Evolutionary conservation across 2,797 vertebrate genomes (phyloP).

Genomic region (Halcyon chelicuti): DNA sequence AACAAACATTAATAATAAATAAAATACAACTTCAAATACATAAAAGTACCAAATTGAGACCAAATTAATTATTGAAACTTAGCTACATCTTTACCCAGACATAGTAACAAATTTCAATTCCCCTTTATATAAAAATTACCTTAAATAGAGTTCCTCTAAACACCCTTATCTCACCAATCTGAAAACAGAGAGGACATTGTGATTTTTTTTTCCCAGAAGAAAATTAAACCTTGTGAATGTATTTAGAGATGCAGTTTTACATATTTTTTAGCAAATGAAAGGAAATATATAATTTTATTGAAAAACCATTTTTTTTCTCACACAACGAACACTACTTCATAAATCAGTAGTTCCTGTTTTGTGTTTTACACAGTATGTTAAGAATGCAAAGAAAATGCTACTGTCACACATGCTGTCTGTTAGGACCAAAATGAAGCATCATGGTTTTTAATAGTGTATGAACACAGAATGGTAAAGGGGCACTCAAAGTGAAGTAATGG

Average conservation of each 20-base stretch:
- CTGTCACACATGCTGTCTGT: neutral
- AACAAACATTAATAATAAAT: neutral
- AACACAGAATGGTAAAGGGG: neutral
- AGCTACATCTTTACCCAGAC: neutral
- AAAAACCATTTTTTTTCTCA: neutral
- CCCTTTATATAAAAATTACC: neutral
- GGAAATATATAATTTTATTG: neutral
- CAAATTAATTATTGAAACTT: neutral
- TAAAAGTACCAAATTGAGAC: neutral
- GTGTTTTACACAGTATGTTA: neutral
- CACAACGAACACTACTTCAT: neutral
- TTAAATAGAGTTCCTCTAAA: neutral
- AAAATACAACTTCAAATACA: neutral
- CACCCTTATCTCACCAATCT: neutral
- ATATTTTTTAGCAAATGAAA: neutral
- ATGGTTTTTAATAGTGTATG: neutral
- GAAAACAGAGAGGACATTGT: neutral
- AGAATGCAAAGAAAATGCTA: neutral
- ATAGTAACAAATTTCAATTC: neutral
- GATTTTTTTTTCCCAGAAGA: neutral
- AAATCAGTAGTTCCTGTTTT: neutral
- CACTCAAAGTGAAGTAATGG: neutral
- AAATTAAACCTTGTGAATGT: neutral
- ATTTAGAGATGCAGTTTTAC: neutral
- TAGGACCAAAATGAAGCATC: neutral